A percentile compares a stretch with the other conserved stretches of the same genome.
Evolutionary conservation across 92 coral and sea anemone genomes (phyloP).

Genomic region (Isaurus tuberculatus): DNA sequence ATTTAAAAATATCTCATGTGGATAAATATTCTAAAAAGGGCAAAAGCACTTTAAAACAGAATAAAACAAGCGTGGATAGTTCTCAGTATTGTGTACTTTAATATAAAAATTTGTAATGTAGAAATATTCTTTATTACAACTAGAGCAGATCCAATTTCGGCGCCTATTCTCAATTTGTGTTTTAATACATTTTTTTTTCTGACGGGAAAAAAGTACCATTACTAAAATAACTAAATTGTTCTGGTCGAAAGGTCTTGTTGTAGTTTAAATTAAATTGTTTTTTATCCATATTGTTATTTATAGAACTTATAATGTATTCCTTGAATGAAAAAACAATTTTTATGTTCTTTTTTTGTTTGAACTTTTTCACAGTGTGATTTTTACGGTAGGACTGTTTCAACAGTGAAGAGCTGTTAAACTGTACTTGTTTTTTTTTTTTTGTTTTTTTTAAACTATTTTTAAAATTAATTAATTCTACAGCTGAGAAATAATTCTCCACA

Average conservation of each 20-base stretch:
- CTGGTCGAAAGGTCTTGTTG: background rate
- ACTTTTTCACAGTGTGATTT: background rate
- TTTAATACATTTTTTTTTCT: background rate
- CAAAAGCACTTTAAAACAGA: background rate
- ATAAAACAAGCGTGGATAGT: background rate
- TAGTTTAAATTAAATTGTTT: background rate
- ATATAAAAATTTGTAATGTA: constrained; percentile 16
- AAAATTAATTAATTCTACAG: background rate
- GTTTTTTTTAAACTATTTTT: background rate
- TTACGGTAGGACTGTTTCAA: background rate
- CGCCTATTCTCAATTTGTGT: too few species aligned
- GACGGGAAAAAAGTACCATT: too few species aligned
- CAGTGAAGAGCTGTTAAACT: background rate
- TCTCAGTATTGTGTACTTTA: constrained; percentile 10
- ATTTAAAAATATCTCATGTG: too few species aligned
- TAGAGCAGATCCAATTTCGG: background rate
- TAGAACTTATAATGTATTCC: background rate
- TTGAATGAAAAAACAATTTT: background rate
- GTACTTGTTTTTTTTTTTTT: background rate
- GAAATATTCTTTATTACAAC: constrained; percentile 11
- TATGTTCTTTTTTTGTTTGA: background rate
- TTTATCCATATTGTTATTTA: background rate
- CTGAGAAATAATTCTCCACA: constrained; percentile 36
- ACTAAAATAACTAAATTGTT: too few species aligned
- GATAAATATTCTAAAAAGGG: too few species aligned